Evolutionary conservation across 2,113 vertebrate genomes (phyloP).

Genomic region (Toxotes jaculatrix): DNA sequence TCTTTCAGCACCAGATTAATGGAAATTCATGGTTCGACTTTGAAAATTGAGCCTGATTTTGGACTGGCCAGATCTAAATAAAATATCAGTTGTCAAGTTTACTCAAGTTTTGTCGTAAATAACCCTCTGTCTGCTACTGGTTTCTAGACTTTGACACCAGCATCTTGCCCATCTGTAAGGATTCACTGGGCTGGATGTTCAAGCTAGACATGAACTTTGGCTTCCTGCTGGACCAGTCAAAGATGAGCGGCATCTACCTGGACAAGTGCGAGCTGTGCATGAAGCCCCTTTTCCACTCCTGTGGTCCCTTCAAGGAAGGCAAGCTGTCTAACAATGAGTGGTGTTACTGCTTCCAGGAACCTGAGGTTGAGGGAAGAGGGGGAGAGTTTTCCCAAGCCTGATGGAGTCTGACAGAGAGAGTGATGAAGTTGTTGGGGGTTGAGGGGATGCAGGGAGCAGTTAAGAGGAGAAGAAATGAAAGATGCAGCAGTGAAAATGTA

Average conservation of each 20-base stretch:
- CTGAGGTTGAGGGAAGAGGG: not conserved
- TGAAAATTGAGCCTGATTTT: too few species aligned
- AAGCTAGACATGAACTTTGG: conserved; percentile 98
- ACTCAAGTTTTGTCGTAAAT: too few species aligned
- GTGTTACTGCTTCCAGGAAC: conserved; percentile 53
- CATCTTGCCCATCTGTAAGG: conserved; percentile 97
- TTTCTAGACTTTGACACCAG: conserved; percentile 93
- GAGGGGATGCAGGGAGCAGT: not conserved
- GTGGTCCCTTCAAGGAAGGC: conserved; percentile 91
- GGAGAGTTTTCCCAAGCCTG: not conserved
- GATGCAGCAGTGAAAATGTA: not conserved
- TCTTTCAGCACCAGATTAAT: too few species aligned
- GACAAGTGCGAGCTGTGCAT: conserved; percentile 97
- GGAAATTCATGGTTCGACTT: too few species aligned
- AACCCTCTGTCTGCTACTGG: too few species aligned
- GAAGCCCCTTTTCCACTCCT: conserved; percentile 89
- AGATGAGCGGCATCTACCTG: conserved; percentile 96
- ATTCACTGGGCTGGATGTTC: conserved; percentile 99
- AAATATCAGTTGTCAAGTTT: too few species aligned
- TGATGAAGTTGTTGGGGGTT: not conserved
- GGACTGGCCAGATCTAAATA: too few species aligned
- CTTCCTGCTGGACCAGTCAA: conserved; percentile 94
- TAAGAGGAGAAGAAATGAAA: conserved; percentile 7
- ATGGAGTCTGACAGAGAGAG: conserved; percentile 11
- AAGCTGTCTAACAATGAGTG: conserved; percentile 84